These are phyloP conservation scores for Oceanodroma tethys DNA, from an alignment of 2,113 vertebrate species.

Conservation along the genomic window DNA sequence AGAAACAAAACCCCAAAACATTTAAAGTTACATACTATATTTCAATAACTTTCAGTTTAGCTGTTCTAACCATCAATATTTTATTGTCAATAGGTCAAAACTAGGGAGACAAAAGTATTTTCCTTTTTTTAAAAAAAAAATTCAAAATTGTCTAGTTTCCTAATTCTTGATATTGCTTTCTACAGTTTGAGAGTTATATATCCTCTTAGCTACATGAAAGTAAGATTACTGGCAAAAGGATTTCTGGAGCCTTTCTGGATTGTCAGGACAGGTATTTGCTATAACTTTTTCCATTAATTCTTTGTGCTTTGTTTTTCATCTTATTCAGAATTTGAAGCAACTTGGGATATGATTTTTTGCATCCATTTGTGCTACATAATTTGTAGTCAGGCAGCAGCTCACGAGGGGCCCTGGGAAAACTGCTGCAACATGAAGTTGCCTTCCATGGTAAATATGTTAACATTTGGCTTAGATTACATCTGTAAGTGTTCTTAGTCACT, in stretches of 20 bases:
- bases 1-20: not conserved
- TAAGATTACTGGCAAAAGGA: not conserved
- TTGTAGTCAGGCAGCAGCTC: not conserved
- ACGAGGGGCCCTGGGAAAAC: not conserved
- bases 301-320: not conserved
- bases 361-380: not conserved
- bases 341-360: not conserved
- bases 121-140: not conserved
- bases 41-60: not conserved
- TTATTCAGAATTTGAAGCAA: not conserved
- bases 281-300: not conserved
- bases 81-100: not conserved
- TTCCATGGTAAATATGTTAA: not conserved
- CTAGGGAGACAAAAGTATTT: not conserved
- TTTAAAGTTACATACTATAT: not conserved
- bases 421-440: not conserved
- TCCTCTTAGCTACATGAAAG: not conserved
- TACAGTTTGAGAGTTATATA: not conserved
- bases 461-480: not conserved
- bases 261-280: not conserved
- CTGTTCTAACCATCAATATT: not conserved
- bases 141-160: not conserved
- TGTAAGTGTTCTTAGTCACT: not conserved
- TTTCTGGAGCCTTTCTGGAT: not conserved
- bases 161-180: not conserved